Conservation (phyloP, 2,888 invertebrate species). For the Strigamia transsilvanica region DNA sequence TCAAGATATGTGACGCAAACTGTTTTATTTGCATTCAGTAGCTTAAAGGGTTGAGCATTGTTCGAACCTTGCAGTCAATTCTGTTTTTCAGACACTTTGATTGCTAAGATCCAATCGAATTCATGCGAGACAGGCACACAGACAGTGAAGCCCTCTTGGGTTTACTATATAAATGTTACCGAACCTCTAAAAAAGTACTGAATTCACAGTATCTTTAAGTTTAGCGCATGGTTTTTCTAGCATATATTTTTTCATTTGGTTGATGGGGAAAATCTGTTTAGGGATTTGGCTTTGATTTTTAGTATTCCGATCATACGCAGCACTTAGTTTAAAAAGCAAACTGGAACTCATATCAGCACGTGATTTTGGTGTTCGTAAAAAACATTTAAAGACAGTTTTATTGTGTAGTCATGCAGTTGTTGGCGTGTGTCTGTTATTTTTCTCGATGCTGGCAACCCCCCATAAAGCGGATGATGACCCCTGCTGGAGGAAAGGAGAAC, state of each 20-base stretch:
- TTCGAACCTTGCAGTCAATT: too few relatives aligned
- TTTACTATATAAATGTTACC: too few relatives aligned
- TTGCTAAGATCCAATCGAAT: too few relatives aligned
- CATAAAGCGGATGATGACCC: constrained; percentile 43
- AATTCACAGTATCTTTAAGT: not conserved
- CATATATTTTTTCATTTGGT: not conserved
- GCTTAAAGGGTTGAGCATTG: too few relatives aligned
- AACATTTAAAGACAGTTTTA: constrained; percentile 39
- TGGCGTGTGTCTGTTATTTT: constrained; percentile 47
- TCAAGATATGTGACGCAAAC: too few relatives aligned
- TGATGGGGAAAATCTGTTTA: not conserved
- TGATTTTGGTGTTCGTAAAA: constrained; percentile 29
- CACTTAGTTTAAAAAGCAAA: constrained; percentile 24
- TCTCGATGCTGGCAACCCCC: constrained; percentile 39
- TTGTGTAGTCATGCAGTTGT: constrained; percentile 48
- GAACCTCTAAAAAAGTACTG: too few relatives aligned
- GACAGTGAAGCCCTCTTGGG: too few relatives aligned
- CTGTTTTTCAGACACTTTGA: too few relatives aligned
- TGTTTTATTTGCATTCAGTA: too few relatives aligned
- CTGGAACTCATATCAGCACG: constrained; percentile 7
- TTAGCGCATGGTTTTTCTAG: not conserved
- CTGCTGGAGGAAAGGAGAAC: constrained; percentile 46
- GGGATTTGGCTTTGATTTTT: constrained; percentile 12
- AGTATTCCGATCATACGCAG: not conserved
- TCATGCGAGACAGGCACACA: too few relatives aligned